Conservation (phyloP, 2,113 vertebrate genomes). For the Nettapus auritus region DNA sequence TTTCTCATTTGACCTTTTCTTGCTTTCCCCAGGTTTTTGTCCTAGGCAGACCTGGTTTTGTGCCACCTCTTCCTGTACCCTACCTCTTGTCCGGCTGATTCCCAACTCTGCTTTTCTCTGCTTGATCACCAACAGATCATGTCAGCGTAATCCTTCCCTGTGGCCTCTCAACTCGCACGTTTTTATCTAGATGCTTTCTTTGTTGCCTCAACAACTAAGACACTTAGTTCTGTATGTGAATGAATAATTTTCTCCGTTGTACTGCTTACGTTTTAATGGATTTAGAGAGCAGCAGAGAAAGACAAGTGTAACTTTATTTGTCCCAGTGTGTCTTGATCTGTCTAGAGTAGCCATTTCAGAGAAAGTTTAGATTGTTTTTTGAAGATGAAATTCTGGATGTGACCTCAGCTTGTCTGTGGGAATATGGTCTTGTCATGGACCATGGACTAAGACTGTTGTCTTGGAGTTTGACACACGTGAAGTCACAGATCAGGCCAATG, state of each 20-base stretch:
- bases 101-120: neutral
- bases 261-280: neutral
- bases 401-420: neutral
- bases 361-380: neutral
- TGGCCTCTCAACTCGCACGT: neutral
- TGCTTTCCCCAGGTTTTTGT: neutral
- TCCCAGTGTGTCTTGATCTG: rapidly evolving
- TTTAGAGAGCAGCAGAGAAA: neutral
- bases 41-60: neutral
- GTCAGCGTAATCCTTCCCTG: neutral
- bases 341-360: neutral
- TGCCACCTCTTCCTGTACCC: neutral
- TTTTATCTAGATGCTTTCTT: neutral
- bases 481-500: neutral
- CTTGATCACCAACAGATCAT: neutral
- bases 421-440: neutral
- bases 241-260: neutral
- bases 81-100: neutral
- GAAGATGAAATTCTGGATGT: neutral
- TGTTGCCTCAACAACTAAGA: neutral
- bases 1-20: neutral
- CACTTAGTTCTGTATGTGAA: neutral
- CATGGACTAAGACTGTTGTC: neutral
- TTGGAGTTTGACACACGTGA: rapidly evolving
- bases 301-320: neutral